These are phyloP conservation scores for Jordanella pulchra DNA, from an alignment of 2,797 vertebrate genomes.

Conservation along the genomic window DNA sequence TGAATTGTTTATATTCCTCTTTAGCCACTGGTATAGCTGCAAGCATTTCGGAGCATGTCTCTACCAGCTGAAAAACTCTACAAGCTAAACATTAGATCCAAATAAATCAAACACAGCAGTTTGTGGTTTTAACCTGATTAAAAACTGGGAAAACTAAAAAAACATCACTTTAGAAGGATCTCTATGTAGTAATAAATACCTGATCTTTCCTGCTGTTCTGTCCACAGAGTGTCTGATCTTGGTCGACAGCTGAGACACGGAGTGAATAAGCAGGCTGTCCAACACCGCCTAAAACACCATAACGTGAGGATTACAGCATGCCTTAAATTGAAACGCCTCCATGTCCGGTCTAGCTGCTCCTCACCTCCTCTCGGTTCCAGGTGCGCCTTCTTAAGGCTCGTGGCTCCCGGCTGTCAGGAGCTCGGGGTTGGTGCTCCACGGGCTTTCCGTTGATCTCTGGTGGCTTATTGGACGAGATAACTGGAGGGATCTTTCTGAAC, in stretches of 20 bases:
- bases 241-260: conserved; percentile 94
- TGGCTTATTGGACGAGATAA: conserved; percentile 85
- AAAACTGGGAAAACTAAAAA: not conserved
- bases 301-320: conserved; percentile 7
- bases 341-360: conserved; percentile 24
- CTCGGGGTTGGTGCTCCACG: conserved; percentile 84
- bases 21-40: not conserved
- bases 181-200: conserved; percentile 70
- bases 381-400: conserved; percentile 92
- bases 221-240: conserved; percentile 96
- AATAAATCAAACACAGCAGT: not conserved
- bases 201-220: conserved; percentile 97
- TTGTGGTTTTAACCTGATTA: not conserved
- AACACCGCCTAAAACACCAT: conserved; percentile 86
- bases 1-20: not conserved
- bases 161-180: not conserved
- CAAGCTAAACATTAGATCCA: not conserved
- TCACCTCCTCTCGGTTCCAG: conserved; percentile 97
- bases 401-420: conserved; percentile 87
- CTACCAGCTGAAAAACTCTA: not conserved
- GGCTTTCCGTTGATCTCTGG: conserved; percentile 89
- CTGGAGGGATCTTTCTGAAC: conserved; percentile 95
- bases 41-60: not conserved
- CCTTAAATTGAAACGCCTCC: not conserved
- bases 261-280: conserved; percentile 93